phyloP scores from a whole-genome alignment of 1,140 invertebrate genomes.

The Vollenhovia emeryi region DNA sequence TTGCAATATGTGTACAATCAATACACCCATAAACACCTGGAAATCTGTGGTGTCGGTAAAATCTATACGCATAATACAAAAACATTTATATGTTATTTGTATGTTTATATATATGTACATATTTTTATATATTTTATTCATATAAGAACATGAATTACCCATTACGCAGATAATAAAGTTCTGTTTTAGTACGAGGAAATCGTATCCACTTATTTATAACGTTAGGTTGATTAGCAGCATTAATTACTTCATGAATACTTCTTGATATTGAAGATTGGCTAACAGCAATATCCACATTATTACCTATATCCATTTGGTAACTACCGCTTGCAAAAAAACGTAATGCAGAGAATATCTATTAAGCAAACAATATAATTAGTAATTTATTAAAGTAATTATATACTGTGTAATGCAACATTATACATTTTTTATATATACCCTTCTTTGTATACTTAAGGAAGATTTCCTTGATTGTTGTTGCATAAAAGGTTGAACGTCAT shows the following conservation, averaged over 20 bases:
- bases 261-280: not conserved
- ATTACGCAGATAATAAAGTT: not conserved
- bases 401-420: not conserved
- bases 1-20: not conserved
- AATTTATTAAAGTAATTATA: not conserved
- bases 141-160: not conserved
- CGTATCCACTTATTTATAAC: not conserved
- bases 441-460: not conserved
- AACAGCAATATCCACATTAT: no score
- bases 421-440: not conserved
- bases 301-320: no score
- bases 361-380: not conserved
- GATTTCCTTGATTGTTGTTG: not conserved
- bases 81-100: not conserved
- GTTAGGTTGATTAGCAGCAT: not conserved
- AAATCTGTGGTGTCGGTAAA: not conserved
- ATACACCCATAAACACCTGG: slow-evolving; percentile 1
- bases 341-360: not conserved
- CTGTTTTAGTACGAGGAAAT: not conserved
- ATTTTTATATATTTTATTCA: not conserved
- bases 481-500: not conserved
- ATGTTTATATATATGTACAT: not conserved
- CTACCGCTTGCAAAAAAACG: not conserved
- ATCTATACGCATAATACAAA: no score
- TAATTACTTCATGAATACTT: not conserved